Evolutionary conservation across 2,888 invertebrate genomes (phyloP).

Genomic region (Cataglyphis albicans): DNA sequence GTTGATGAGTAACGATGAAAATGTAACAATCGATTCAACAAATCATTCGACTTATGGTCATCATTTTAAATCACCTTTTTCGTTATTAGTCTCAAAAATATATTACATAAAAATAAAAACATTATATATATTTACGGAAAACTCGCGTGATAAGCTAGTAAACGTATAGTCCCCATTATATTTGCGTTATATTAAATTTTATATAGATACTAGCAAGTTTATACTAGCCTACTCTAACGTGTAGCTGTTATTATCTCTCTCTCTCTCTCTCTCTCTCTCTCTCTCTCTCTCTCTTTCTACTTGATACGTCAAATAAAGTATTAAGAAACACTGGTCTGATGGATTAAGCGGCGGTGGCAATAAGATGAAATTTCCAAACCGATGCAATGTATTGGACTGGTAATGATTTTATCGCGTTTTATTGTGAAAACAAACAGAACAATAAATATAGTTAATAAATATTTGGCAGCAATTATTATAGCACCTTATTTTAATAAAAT

Average conservation of each 20-base stretch:
- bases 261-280: no score
- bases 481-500: not conserved
- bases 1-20: not conserved
- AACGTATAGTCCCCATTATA: not conserved
- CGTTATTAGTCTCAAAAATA: not conserved
- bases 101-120: not conserved
- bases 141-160: not conserved
- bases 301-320: not conserved
- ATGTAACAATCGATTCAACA: not conserved
- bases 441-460: slow-evolving; percentile 3
- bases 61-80: not conserved
- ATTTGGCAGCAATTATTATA: not conserved
- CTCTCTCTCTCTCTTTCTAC: not conserved
- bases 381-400: not conserved
- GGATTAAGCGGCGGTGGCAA: not conserved
- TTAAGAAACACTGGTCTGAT: not conserved
- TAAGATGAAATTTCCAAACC: not conserved
- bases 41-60: not conserved
- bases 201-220: not conserved
- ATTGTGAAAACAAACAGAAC: not conserved
- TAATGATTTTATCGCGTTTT: slow-evolving; percentile 16
- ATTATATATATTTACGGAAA: not conserved
- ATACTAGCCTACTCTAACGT: not conserved
- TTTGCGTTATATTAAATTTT: not conserved
- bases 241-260: not conserved